A percentile compares a stretch with the other conserved stretches of the same genome.
Conservation (phyloP, 2,797 vertebrate species). For the Scyliorhinus canicula region DNA sequence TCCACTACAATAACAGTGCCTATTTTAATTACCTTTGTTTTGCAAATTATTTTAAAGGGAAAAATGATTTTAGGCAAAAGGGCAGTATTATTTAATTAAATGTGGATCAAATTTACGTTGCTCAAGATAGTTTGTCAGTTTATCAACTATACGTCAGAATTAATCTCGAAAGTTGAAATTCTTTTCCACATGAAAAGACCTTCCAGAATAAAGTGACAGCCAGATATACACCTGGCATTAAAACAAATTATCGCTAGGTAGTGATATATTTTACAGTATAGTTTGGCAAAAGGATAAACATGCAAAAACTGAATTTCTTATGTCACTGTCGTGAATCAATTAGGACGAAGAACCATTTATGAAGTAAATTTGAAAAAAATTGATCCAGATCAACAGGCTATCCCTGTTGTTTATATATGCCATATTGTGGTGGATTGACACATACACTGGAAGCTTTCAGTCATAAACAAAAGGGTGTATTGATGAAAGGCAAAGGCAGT, state of each 20-base stretch:
- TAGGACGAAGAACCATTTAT: neutral
- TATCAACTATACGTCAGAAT: neutral
- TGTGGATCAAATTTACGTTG: neutral
- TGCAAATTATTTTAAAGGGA: neutral
- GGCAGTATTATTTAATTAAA: neutral
- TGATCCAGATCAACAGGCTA: neutral
- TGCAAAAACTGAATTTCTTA: no score
- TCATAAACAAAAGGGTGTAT: no score
- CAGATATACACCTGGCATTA: neutral
- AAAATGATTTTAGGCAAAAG: neutral
- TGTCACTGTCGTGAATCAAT: neutral
- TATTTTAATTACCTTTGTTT: no score
- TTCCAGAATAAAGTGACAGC: neutral
- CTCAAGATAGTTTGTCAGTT: neutral
- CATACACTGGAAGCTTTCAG: no score
- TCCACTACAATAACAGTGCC: no score
- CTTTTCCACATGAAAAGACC: neutral
- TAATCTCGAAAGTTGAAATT: neutral
- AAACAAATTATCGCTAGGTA: neutral
- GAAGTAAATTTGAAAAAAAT: neutral
- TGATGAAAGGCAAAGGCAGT: no score
- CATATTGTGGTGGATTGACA: no score
- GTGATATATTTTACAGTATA: no score
- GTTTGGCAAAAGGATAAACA: no score
- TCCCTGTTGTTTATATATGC: no score